Evolutionary conservation across 2,797 vertebrate species (phyloP), one percentile per base, ranked within the genome.

Genomic region (Poeciliopsis turneri): DNA sequence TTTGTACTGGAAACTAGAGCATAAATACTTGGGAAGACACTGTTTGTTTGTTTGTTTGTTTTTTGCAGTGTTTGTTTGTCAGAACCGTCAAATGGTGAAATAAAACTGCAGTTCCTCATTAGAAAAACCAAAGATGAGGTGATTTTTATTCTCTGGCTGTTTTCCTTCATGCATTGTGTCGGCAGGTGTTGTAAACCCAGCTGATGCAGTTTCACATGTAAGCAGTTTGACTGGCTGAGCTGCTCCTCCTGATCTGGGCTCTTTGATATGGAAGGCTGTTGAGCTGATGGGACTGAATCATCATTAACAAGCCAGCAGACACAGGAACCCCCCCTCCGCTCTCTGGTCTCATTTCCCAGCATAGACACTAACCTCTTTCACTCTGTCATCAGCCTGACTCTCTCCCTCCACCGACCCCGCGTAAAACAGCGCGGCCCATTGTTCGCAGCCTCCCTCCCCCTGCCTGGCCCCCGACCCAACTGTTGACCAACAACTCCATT

Each of bases 391-490:
- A 90, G 87, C 88, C 89, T 72, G 77, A 82, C 90, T 89, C 89
- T 88, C 92, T 89, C 82, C 69, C 85, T 89, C 90, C 87, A 78
- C 82, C 84, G 78, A 90, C 89, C 89, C 81, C 82, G 79, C 89
- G 68, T 70, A 89, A 88, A 94, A 94, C 93, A 94, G 93, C 91
- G 87, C 91, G 72, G 78, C 74, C 87, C 91, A 93, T 94, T 94
- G 93, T 94, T 91, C 90, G 41, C 36, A 18, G 57, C 25, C 59
- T 69, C 77, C 39, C 95, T 94, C 96, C 95, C 94, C 91, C 95
- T 94, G 95, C 96, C 95, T 96, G 96, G 95, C 96, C 90, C 93
- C 89, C 89, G 83, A 92, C 91, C 92, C 92, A 93, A 94, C 93
- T 94, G 93, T 94, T 94, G 92, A 94, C 92, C 93, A 94, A 94